Evolutionary conservation across 2,113 vertebrate species (phyloP), one percentile per base, ranked within the genome.

Genomic region (Mormyrus iriodes): DNA sequence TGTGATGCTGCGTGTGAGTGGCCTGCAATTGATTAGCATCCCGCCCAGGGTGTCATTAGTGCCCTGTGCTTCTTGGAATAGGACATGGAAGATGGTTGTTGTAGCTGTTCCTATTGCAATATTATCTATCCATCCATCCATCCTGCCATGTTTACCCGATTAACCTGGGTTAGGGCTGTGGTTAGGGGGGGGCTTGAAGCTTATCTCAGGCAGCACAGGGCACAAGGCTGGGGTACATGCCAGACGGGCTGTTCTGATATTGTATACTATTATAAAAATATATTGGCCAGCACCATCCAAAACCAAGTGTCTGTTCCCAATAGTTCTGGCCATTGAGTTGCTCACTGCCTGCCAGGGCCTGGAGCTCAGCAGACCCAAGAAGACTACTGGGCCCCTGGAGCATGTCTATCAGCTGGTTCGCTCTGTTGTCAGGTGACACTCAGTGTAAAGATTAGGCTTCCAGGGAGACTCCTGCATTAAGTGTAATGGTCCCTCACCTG

Each of bases 331-430:
- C 85, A 95, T 97, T 0, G 96, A 97, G 91, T 94, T 97, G 1
- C 96, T 97, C 0, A 95, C 96, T 0, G 96, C 97, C 88, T 97
- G 96, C 92, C 96, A 97, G 91, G 96, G 96, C 69, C 96, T 97
- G 24, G 97, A 97, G 91, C 97, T 97, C 90, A 93, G 96, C 21
- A 96, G 96, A 86, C 96, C 96, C 79, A 93, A 97, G 91, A 95
- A 88, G 91, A 96, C 96, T 0, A 97, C 96, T 0, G 95, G 95
- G 42, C 96, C 96, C 42, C 93, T 97, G 94, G 96, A 97, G 94
- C 96, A 95, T 90, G 96, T 97, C 91, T 96, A 97, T 0, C 95
- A 97, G 93, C 95, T 97, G 88, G 95, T 97, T 91, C 96, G 96
- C 91, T 95, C 95, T 0, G 94, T 96, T 73, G 96, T 96, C 88